Evolutionary conservation across 2,888 invertebrate species (phyloP).

Genomic region (Hybos culiciformis): DNA sequence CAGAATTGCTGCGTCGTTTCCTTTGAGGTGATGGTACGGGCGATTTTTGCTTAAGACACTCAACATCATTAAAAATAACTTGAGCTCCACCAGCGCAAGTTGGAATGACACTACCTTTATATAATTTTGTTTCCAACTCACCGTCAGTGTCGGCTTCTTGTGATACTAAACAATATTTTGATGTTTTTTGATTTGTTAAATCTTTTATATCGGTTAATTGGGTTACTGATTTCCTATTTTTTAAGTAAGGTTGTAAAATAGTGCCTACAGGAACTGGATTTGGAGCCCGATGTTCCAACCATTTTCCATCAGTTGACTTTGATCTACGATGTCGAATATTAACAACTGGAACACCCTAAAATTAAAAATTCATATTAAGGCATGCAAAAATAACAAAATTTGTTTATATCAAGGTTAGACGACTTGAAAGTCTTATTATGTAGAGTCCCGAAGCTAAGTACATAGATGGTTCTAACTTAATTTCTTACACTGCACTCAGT

Average conservation of each 20-base stretch:
- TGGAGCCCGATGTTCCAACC: conserved; percentile 81
- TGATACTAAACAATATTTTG: conserved; percentile 83
- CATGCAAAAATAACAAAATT: too few relatives aligned
- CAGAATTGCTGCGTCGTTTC: conserved; percentile 30
- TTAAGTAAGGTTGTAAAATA: conserved; percentile 72
- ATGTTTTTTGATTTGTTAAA: conserved; percentile 52
- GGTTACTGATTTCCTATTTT: conserved; percentile 68
- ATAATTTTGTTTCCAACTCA: conserved; percentile 81
- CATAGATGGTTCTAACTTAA: too few relatives aligned
- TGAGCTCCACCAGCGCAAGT: conserved; percentile 92
- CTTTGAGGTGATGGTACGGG: conserved; percentile 43
- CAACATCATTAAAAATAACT: conserved; percentile 89
- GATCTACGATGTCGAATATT: conserved; percentile 68
- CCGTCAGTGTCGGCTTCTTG: conserved; percentile 88
- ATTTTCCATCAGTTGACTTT: conserved; percentile 60
- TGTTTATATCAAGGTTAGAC: too few relatives aligned
- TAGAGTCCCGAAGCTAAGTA: too few relatives aligned
- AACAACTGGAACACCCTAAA: conserved; percentile 49
- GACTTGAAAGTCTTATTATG: too few relatives aligned
- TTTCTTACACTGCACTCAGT: too few relatives aligned
- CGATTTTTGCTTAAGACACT: conserved; percentile 70
- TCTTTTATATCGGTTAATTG: conserved; percentile 68
- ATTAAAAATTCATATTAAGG: too few relatives aligned
- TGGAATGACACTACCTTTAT: conserved; percentile 88
- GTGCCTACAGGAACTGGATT: conserved; percentile 75